A percentile compares a stretch with the other conserved stretches of the same genome.
phyloP scores from a whole-genome alignment of 2,797 vertebrate genomes.

The Sebastes flavidus region DNA sequence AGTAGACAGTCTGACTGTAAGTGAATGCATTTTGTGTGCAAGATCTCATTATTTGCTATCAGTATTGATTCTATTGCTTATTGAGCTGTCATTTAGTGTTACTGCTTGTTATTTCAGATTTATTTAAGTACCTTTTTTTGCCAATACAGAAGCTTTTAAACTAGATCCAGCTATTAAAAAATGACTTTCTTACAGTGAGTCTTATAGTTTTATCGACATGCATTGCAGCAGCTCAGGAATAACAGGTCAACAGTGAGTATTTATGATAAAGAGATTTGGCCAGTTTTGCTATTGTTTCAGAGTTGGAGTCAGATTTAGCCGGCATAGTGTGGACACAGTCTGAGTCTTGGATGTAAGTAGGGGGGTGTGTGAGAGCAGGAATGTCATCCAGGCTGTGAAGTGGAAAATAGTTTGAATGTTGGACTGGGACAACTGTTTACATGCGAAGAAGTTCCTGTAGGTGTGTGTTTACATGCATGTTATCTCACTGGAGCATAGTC shows the following conservation, averaged over 20 bases:
- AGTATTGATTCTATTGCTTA: background rate
- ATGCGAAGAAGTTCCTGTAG: constrained; percentile 27
- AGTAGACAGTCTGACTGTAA: background rate
- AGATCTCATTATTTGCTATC: background rate
- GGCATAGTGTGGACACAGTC: background rate
- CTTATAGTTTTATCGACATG: background rate
- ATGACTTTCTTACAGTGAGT: background rate
- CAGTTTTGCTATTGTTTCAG: background rate
- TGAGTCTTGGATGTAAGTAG: background rate
- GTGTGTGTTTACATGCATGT: constrained; percentile 51
- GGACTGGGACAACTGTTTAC: constrained; percentile 45
- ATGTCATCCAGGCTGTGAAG: constrained; percentile 28
- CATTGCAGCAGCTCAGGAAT: background rate
- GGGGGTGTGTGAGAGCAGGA: constrained; percentile 13
- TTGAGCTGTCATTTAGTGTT: background rate
- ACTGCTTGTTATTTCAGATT: background rate
- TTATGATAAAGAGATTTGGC: background rate
- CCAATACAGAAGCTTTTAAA: background rate
- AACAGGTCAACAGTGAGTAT: background rate
- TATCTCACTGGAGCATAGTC: constrained; percentile 7
- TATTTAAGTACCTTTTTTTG: background rate
- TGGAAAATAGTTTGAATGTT: constrained; percentile 54
- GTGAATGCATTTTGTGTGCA: background rate
- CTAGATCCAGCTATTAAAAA: background rate
- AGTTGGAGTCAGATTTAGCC: background rate